These are phyloP conservation scores for Mimas tiliae DNA, from an alignment of 2,888 invertebrate genomes.

Conservation along the genomic window DNA sequence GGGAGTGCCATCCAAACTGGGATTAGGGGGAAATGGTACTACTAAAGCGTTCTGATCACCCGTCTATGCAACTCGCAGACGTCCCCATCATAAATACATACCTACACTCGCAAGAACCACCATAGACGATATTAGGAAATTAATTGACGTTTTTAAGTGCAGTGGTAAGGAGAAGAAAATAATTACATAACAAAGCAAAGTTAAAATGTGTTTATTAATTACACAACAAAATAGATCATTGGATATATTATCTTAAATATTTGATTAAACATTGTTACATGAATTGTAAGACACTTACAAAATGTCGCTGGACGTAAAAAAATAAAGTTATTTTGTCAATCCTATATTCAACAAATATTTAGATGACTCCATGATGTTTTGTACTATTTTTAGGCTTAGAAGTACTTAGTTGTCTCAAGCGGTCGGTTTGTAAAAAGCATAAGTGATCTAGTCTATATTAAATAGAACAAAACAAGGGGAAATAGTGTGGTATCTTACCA, in stretches of 20 bases:
- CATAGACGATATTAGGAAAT: too few relatives aligned
- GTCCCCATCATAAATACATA: too few relatives aligned
- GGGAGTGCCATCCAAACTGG: too few relatives aligned
- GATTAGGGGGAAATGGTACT: too few relatives aligned
- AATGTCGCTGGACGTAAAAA: not conserved
- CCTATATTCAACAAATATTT: not conserved
- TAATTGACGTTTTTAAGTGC: too few relatives aligned
- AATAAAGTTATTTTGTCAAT: constrained; percentile 1
- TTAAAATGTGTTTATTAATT: constrained; percentile 18
- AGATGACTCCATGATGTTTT: not conserved
- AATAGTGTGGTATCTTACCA: too few relatives aligned
- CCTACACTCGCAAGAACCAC: too few relatives aligned
- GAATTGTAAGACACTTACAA: not conserved
- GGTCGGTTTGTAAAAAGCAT: not conserved
- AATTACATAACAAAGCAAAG: not conserved
- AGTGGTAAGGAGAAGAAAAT: too few relatives aligned
- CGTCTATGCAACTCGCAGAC: too few relatives aligned
- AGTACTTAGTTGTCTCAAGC: not conserved
- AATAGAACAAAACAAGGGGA: too few relatives aligned
- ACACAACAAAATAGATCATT: constrained; percentile 23
- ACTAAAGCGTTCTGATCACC: too few relatives aligned
- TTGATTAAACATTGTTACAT: too few relatives aligned
- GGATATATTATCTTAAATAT: not conserved
- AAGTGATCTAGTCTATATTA: not conserved
- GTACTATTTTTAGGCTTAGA: not conserved